Percentiles rank a stretch among this genome's conserved stretches.
Evolutionary conservation across 2,797 vertebrate species (phyloP).

Genomic region (Rhodeus uyekii): DNA sequence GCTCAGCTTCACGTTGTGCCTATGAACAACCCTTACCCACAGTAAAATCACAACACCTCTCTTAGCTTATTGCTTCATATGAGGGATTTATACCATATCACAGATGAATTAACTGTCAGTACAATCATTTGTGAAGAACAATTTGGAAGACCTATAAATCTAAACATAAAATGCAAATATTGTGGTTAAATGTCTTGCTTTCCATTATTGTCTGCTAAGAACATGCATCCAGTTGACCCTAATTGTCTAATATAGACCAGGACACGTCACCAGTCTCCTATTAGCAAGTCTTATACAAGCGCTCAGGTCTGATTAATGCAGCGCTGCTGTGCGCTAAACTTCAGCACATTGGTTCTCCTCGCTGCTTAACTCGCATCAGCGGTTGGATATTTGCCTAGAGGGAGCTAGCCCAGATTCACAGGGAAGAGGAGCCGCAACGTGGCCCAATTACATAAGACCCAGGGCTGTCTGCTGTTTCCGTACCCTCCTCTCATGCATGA

Average conservation of each 20-base stretch:
- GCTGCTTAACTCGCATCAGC: constrained; percentile 60
- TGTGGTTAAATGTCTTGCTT: not conserved
- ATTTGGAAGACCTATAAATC: not conserved
- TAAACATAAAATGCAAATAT: not conserved
- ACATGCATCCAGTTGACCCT: not conserved
- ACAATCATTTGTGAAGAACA: not conserved
- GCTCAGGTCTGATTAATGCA: constrained; percentile 41
- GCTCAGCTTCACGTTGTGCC: not conserved
- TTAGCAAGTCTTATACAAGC: constrained; percentile 49
- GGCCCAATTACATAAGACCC: constrained; percentile 47
- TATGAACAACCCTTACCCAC: not conserved
- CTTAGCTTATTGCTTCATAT: not conserved
- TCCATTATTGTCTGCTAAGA: not conserved
- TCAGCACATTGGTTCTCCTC: constrained; percentile 27
- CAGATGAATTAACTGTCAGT: not conserved
- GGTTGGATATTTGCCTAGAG: constrained; percentile 63
- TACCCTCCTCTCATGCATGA: constrained; percentile 45
- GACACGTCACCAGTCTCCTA: not conserved
- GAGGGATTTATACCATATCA: not conserved
- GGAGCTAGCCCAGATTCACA: constrained; percentile 67
- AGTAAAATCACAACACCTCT: not conserved
- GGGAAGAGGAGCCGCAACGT: constrained; percentile 55
- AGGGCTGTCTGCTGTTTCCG: constrained; percentile 47
- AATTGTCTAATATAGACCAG: not conserved
- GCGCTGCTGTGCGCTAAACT: constrained; percentile 57